phyloP scores from a whole-genome alignment of 2,888 invertebrate species.

The Lasioglossum zephyrum region DNA sequence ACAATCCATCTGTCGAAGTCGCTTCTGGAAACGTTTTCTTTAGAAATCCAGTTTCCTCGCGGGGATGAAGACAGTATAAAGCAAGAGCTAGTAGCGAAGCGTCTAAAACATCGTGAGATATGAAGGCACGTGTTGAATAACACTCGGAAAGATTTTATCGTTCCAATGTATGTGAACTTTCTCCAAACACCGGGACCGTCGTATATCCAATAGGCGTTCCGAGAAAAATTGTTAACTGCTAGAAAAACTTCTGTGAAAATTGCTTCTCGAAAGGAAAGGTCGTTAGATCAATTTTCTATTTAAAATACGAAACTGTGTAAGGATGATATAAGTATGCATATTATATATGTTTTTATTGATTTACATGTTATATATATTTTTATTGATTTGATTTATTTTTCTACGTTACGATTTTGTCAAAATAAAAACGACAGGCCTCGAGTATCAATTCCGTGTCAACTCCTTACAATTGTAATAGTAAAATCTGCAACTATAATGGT shows the following conservation, averaged over 20 bases:
- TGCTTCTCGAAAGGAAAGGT: background rate
- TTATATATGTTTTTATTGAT: no score
- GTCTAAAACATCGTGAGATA: constrained; percentile 2
- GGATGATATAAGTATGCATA: no score
- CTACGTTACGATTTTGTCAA: no score
- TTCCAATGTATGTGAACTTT: constrained; percentile 47
- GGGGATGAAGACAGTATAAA: background rate
- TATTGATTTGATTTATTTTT: no score
- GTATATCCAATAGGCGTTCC: background rate
- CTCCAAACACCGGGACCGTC: background rate
- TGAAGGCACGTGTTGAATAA: constrained; percentile 24
- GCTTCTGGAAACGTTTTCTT: background rate
- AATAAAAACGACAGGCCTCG: no score
- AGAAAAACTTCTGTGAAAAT: background rate
- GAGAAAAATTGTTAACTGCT: background rate
- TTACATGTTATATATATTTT: no score
- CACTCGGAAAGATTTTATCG: constrained; percentile 52
- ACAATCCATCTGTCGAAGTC: background rate
- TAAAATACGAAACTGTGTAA: background rate
- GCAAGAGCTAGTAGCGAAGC: background rate
- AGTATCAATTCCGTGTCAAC: no score
- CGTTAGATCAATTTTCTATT: background rate
- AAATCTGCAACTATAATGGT: background rate
- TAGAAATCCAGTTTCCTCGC: background rate
- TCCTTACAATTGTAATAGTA: no score